phyloP scores from a whole-genome alignment of 2,113 vertebrate genomes.

The Origma solitaria region DNA sequence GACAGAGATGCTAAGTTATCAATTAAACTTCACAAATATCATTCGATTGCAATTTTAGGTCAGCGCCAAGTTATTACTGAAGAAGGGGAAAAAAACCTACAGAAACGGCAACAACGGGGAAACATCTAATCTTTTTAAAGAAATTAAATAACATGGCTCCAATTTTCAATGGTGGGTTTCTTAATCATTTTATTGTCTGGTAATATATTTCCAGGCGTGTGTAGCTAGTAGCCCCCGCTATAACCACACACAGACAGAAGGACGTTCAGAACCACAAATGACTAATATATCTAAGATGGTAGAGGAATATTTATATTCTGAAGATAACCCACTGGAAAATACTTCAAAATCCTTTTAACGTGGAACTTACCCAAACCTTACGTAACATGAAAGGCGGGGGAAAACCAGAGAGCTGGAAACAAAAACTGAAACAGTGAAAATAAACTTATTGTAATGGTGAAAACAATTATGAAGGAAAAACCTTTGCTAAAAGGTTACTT shows the following conservation, averaged over 20 bases:
- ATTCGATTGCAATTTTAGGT: slow-evolving; percentile 73
- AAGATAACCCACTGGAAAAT: not conserved
- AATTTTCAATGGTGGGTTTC: slow-evolving; percentile 30
- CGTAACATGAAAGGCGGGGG: not conserved
- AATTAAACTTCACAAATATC: slow-evolving; percentile 82
- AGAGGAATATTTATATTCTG: not conserved
- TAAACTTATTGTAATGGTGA: slow-evolving; percentile 7
- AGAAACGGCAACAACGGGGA: slow-evolving; percentile 47
- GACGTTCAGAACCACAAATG: not conserved
- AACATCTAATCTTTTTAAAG: slow-evolving; percentile 56
- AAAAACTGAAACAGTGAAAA: not conserved
- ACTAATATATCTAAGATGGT: not conserved
- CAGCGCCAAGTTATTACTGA: slow-evolving; percentile 57
- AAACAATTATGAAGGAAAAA: slow-evolving; percentile 63
- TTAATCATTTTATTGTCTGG: slow-evolving; percentile 39
- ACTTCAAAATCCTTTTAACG: not conserved
- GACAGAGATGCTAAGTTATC: slow-evolving; percentile 79
- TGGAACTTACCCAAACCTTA: not conserved
- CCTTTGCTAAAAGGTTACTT: slow-evolving; percentile 35
- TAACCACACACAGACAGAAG: not conserved
- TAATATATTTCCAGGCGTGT: not conserved
- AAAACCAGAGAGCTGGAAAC: not conserved
- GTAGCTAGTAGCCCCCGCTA: not conserved
- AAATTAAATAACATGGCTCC: slow-evolving; percentile 46
- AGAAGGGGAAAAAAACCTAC: not conserved